Evolutionary conservation across 2,113 vertebrate genomes (phyloP), one percentile per base, ranked within the genome.

Genomic region (Syrmaticus mikado): DNA sequence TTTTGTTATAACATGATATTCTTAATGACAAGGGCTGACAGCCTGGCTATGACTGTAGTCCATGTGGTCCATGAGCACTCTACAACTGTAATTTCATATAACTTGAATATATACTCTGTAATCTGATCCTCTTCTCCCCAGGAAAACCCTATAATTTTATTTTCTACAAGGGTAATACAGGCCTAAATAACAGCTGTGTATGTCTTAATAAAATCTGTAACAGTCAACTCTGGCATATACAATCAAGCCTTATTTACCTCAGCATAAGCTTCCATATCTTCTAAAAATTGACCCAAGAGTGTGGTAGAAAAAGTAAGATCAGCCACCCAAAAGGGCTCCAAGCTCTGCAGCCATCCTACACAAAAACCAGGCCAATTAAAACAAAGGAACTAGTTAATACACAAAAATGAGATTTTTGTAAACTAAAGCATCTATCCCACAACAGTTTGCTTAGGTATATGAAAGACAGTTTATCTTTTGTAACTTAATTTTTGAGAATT

Each of bases 261-360:
- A 89, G 99, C 99, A 90, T 99, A 99, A 27, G 99, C 99, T 93
- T 99, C 99, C 99, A 99, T 99, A 81, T 99, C 99, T 95, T 99
- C 99, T 84, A 99, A 96, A 98, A 99, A 99, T 96, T 99, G 99
- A 45, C 99, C 99, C 97, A 99, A 97, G 34, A 99, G 97, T 1
- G 99, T 99, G 58, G 99, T 99, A 94, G 99, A 99, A 98, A 99
- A 99, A 77, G 98, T 98, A 92, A 99, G 98, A 96, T 99, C 99
- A 77, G 99, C 99, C 93, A 99, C 99, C 99, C 99, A 99, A 97
- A 99, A 99, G 66, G 99, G 99, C 90, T 99, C 99, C 97, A 99
- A 98, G 96, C 99, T 99, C 97, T 99, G 99, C 86, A 99, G 95
- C 99, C 99, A 99, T 64, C 98, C 99, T 99, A 82, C 13, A 52